Percentiles rank a stretch among this genome's conserved stretches.
Conservation (phyloP, 2,888 invertebrate species). For the Deilephila elpenor region DNA sequence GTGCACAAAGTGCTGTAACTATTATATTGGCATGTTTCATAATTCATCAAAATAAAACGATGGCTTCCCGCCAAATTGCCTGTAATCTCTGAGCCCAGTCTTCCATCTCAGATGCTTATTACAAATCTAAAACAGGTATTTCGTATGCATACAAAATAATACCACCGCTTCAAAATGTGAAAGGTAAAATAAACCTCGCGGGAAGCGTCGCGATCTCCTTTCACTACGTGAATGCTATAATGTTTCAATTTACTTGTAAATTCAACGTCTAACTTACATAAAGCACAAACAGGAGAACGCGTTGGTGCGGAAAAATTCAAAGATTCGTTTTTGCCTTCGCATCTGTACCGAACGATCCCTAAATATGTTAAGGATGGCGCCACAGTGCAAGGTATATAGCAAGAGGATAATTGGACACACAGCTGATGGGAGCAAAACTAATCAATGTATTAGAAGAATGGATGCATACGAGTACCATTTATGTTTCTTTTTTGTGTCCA, state of each 20-base stretch:
- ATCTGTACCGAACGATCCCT: constrained; percentile 62
- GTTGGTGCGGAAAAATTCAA: constrained; percentile 52
- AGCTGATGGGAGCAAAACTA: background rate
- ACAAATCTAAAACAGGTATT: background rate
- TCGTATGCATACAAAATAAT: background rate
- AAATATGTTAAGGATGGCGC: constrained; percentile 58
- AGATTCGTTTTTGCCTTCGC: constrained; percentile 48
- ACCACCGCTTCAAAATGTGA: background rate
- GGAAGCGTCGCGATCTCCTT: background rate
- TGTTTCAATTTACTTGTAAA: constrained; percentile 59
- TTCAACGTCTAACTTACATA: constrained; percentile 47
- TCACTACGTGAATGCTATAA: constrained; percentile 37
- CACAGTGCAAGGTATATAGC: constrained; percentile 12
- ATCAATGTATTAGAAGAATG: too few species aligned
- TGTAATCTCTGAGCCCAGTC: too few species aligned
- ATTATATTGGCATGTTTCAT: too few species aligned
- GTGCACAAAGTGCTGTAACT: too few species aligned
- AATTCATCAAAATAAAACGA: too few species aligned
- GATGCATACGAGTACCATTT: too few species aligned
- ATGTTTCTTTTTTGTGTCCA: too few species aligned
- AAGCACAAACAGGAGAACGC: constrained; percentile 37
- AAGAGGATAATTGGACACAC: background rate
- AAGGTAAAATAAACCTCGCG: background rate
- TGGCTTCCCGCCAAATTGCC: too few species aligned
- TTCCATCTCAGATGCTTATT: too few species aligned